Evolutionary conservation across 2,888 invertebrate species (phyloP).

Genomic region (Aphidoletes aphidimyza): DNA sequence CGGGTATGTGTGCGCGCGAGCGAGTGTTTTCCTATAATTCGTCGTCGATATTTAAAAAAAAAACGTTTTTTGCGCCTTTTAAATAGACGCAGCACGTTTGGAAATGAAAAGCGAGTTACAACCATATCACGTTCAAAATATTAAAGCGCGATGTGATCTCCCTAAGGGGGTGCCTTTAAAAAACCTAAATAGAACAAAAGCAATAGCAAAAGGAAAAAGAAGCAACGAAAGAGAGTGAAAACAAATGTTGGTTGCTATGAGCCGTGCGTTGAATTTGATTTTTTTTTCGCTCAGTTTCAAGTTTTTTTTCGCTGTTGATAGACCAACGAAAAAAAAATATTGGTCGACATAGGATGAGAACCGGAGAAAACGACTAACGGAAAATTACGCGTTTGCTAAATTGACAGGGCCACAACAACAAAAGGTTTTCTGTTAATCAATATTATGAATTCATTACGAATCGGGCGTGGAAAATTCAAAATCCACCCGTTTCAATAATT

Average conservation of each 20-base stretch:
- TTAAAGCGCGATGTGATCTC: conserved; percentile 14
- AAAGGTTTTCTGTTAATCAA: conserved; percentile 16
- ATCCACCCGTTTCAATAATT: background rate
- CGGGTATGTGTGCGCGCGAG: too few relatives aligned
- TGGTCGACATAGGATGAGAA: background rate
- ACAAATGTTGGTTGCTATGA: background rate
- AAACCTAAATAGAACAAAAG: background rate
- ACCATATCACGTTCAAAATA: conserved; percentile 22
- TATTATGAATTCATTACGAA: conserved; percentile 39
- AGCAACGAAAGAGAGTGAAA: background rate
- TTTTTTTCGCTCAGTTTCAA: too few relatives aligned
- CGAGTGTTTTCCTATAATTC: background rate
- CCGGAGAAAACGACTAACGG: background rate
- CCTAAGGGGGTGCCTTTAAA: conserved; percentile 8
- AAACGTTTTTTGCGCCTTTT: background rate
- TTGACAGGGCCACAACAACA: too few relatives aligned
- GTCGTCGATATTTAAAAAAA: conserved; percentile 22
- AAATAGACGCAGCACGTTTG: conserved; percentile 10
- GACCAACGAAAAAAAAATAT: background rate
- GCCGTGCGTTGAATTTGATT: background rate
- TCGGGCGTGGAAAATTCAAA: background rate
- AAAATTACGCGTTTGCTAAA: too few relatives aligned
- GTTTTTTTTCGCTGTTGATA: too few relatives aligned
- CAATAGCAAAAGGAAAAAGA: background rate
- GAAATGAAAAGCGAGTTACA: background rate